Base-by-base conservation (phyloP, 2,888 invertebrate genomes). In the Aspidapion aeneum region DNA sequence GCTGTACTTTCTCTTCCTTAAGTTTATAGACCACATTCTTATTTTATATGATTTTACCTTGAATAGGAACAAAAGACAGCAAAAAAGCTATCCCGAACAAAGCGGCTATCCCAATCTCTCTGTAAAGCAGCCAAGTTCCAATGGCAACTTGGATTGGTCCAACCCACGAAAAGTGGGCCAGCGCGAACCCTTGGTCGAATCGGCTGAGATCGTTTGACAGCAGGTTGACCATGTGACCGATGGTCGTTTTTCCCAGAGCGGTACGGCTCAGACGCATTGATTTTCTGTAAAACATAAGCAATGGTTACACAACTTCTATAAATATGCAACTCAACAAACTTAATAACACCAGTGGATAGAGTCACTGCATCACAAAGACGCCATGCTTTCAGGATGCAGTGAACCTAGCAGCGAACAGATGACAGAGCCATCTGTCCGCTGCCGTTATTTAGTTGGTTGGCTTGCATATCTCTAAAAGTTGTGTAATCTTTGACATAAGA, bases 161-260 rank as follows among this genome's bases (percentile, higher is more conserved):
- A 74, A 80, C 87, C 89, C 80, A 89, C 81, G 95, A 82, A 77
- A 93, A 96, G 80, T 97, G 96, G 3, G 95, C 81, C 77, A 96
- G 93, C 69, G 94, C 87, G 61, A 94, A 86, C 12, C 93, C 92
- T 75, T 94, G 87, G 77, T 98, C 98, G 78, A 98, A 96, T 69
- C 87, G 82, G 71, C 84, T 85, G 12, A 89, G 87, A 75, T 90
- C 90, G 71, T 89, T 89, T 18, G 88, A 87, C 71, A 90, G 77
- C 57, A 82, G 72, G 72, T 82, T 82, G 12, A 82, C 77, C 63
- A 79, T 70, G 68, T 80, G 80, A 48, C 82, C 82, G 1, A 79
- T 78, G 1, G 88, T 87, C 0, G 88, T 87, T 73, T 85, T 79
- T 2, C 83, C 83, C 62, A 89, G 72, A 1, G 89, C 84, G n/a